Base-by-base conservation (phyloP, 2,888 invertebrate species). In the Agriopis aurantiaria region DNA sequence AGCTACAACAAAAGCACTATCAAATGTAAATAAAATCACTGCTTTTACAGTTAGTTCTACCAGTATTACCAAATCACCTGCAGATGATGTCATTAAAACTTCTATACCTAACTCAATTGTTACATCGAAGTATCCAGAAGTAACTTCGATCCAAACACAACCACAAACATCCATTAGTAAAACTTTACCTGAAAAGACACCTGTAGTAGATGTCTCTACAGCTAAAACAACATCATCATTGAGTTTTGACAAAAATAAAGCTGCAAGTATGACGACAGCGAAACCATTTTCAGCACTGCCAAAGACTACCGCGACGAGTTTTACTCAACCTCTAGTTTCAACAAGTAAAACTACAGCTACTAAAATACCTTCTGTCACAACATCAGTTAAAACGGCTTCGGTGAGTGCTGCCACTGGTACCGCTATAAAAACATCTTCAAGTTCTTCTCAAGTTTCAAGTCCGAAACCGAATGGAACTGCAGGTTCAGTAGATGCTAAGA, bases 211-310 rank as follows among this genome's bases (percentile, higher is more conserved):
- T 12, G 49, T 60, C 2, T 49, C 69, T 43, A 17, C 49, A 55
- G 6, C 40, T 57, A 43, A 23, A 17, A 40, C 49, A 51, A 57
- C 56, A 51, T 11, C 17, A 52, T 10, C 52, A n/a, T 17, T 17
- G 11, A 56, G 45, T 60, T 60, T 59, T 45, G 49, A 53, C 40
- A 59, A 49, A 51, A 61, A n/a, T 51, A 65, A 68, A 55, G 4
- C 58, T 12, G 9, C 55, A 51, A 14, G 40, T 53, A 8, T 40
- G 11, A 23, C 45, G 49, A 53, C 55, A 51, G 56, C 23, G 12
- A 58, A 58, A 53, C 3, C 43, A 23, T 10, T 17, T 51, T 3
- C 56, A 17, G 49, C 12, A 49, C 14, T 49, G 1, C 40, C 17
- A 14, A 17, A 17, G 40, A 43, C 62, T 45, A 53, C 43, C 0